phyloP scores from a whole-genome alignment of 2,888 invertebrate species.

The Drosophila neonasuta region DNA sequence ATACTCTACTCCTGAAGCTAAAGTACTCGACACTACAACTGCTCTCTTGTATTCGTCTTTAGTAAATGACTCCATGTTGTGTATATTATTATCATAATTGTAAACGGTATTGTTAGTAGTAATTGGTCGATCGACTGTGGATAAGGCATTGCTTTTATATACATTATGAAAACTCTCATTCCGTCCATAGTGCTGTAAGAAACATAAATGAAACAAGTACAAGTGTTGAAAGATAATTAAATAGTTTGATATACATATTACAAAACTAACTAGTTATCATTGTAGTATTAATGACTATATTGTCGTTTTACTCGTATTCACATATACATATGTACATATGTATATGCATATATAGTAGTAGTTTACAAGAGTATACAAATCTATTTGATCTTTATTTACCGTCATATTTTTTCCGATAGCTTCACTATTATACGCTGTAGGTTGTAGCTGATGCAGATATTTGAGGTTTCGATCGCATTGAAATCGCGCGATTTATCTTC shows the following conservation, averaged over 20 bases:
- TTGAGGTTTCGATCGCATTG: constrained; percentile 24
- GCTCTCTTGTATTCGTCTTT: constrained; percentile 34
- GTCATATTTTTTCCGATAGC: constrained; percentile 49
- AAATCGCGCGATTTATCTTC: constrained; percentile 10
- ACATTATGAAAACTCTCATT: constrained; percentile 76
- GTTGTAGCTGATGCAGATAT: neutral
- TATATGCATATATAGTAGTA: no score
- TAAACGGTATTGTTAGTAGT: constrained; percentile 76
- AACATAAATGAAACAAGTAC: constrained; percentile 37
- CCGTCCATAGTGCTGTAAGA: constrained; percentile 76
- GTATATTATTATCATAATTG: constrained; percentile 44
- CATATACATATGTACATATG: no score
- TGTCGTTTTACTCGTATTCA: no score
- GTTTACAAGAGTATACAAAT: no score
- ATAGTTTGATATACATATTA: no score
- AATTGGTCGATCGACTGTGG: constrained; percentile 90
- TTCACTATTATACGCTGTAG: neutral
- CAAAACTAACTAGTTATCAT: no score
- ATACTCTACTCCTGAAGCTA: constrained; percentile 10
- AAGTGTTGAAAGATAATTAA: no score
- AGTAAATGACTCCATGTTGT: constrained; percentile 29
- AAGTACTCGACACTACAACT: neutral
- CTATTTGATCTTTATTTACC: constrained; percentile 23
- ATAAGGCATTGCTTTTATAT: constrained; percentile 86
- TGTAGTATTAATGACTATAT: no score